These are phyloP conservation scores for Synchiropus splendidus DNA, from an alignment of 2,113 vertebrate genomes.

Conservation along the genomic window DNA sequence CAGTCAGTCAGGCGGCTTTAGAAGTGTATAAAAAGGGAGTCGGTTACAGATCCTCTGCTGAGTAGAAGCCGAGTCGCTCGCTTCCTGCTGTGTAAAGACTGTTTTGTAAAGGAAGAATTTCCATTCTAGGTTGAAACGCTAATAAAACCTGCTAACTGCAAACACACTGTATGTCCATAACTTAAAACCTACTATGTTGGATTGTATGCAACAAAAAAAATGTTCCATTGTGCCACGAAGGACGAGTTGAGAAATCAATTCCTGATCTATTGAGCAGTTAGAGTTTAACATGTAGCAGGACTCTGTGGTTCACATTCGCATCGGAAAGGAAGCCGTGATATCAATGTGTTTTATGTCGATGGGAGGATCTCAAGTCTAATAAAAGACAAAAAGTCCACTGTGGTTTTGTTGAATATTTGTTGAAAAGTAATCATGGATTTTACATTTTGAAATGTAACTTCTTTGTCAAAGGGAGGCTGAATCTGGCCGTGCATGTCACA, in stretches of 20 bases:
- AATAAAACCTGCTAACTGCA: not conserved
- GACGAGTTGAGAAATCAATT: not conserved
- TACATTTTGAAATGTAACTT: too few species aligned
- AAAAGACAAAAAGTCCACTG: constrained; percentile 48
- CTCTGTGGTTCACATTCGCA: constrained; percentile 23
- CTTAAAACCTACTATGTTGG: constrained; percentile 16
- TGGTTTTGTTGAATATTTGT: constrained; percentile 15
- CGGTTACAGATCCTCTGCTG: constrained; percentile 20
- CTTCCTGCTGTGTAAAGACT: constrained; percentile 42
- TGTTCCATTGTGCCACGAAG: not conserved
- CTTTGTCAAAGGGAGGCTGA: too few species aligned
- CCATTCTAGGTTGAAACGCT: too few species aligned
- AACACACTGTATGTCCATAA: constrained; percentile 10
- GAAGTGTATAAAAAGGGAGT: constrained; percentile 42
- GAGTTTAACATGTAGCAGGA: constrained; percentile 31
- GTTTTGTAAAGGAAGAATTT: constrained; percentile 19
- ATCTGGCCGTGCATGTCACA: too few species aligned
- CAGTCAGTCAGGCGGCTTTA: constrained; percentile 26
- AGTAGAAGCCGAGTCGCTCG: constrained; percentile 15
- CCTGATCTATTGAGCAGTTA: not conserved
- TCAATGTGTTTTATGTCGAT: constrained; percentile 36
- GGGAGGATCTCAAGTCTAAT: constrained; percentile 47
- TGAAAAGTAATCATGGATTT: not conserved
- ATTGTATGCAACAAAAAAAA: constrained; percentile 34
- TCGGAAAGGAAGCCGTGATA: constrained; percentile 11